Evolutionary conservation across 2,888 invertebrate genomes (phyloP), one percentile per base, ranked within the genome.

Genomic region (Hyposoter dolosus): DNA sequence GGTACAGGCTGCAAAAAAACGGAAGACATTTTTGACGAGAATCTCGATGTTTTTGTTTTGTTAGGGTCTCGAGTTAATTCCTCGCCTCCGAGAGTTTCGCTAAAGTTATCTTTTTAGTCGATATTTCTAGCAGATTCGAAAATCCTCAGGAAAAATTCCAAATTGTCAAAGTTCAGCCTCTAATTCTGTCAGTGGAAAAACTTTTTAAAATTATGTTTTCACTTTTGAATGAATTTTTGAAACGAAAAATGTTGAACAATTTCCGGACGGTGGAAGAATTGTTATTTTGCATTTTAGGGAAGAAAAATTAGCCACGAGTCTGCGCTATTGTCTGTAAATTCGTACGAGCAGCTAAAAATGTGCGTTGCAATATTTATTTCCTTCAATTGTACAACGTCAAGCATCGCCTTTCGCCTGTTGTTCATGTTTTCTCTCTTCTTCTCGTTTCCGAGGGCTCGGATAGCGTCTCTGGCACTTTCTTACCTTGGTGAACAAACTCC

Each of bases 1-100:
- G 92, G 92, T 92, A 91, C 91, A 91, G 91, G 90, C 91, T 90
- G 91, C 88, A 89, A 90, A 91, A 92, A 93, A 93, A 6, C 0
- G 40, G 10, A 93, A 92, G 91, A 88, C 12, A 10, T 50, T 91
- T 82, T 82, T 63, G 65, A 50, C 63, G 78, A 28, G 75, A 68
- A 66, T 77, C 63, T 65, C 32, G 10, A 32, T 63, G n/a, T 47
- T 75, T 75, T 82, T 78, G 68, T 69, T 78, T 56, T 56, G 50
- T 90, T 90, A 88, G 35, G 4, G 87, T 83, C 63, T 84, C 82
- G 40, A 40, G 84, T 68, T 68, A 72, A 74, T 85, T 74, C 84
- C 40, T 86, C 86, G 89, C 85, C 87, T 88, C 87, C 68, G 69
- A 80, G 56, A 43, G 47, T 12, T 50, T 81, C 84, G 71, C 82